Conservation (phyloP, 2,888 invertebrate species). For the Rhagonycha fulva region DNA sequence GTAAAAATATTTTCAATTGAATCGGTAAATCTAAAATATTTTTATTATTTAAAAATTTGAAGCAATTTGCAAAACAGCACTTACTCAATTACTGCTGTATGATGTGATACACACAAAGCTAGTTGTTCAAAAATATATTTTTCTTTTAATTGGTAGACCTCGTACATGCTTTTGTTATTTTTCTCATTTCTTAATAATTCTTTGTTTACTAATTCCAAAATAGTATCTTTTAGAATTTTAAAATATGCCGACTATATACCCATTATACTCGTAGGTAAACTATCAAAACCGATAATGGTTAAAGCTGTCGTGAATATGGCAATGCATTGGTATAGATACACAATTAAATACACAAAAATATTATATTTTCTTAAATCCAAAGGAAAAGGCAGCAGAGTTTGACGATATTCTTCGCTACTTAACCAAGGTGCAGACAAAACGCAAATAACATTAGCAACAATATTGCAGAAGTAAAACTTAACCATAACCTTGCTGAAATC, state of each 20-base stretch:
- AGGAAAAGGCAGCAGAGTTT: neutral
- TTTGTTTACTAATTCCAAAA: neutral
- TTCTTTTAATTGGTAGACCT: conserved; percentile 5
- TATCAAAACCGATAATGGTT: neutral
- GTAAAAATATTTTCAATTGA: conserved; percentile 38
- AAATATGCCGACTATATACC: neutral
- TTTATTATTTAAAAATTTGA: neutral
- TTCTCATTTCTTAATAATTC: neutral
- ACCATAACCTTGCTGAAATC: neutral
- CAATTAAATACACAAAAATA: neutral
- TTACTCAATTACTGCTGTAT: conserved; percentile 36
- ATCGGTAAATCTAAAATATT: conserved; percentile 34
- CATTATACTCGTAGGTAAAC: neutral
- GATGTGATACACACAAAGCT: conserved; percentile 32
- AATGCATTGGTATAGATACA: neutral
- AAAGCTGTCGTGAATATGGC: neutral
- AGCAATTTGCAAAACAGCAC: too few relatives aligned
- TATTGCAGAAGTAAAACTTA: neutral
- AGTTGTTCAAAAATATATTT: conserved; percentile 16
- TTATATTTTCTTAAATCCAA: neutral
- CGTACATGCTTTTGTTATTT: neutral
- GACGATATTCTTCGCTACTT: neutral
- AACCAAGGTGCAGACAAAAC: neutral
- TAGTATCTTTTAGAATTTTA: neutral
- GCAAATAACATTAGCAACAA: neutral